A percentile compares a stretch with the other conserved stretches of the same genome.
Evolutionary conservation across 2,888 invertebrate species (phyloP).

Genomic region (Pollenia labialis): DNA sequence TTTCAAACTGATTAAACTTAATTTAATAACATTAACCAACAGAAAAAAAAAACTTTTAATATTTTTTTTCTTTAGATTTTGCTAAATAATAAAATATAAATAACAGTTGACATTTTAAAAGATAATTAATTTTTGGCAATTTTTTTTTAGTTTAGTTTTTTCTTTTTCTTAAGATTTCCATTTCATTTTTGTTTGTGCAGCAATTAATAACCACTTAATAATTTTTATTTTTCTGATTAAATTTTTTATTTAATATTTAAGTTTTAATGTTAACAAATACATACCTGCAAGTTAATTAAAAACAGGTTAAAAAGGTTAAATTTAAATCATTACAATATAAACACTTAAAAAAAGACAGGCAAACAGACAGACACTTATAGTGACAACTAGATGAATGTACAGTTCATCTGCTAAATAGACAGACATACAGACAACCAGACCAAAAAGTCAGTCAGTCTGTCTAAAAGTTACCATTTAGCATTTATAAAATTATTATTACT

Average conservation of each 20-base stretch:
- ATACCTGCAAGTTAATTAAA: conserved; percentile 63
- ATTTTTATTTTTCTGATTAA: conserved; percentile 14
- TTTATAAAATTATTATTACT: conserved; percentile 57
- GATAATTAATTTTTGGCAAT: conserved; percentile 39
- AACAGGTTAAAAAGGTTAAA: conserved; percentile 71
- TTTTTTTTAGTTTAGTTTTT: background rate
- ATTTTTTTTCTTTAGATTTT: conserved; percentile 9
- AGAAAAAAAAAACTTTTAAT: background rate
- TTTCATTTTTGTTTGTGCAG: conserved; percentile 45
- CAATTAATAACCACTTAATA: conserved; percentile 66
- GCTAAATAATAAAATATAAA: conserved; percentile 22
- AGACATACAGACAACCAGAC: conserved; percentile 25
- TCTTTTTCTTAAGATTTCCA: background rate
- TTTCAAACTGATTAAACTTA: conserved; percentile 68
- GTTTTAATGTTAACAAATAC: conserved; percentile 34
- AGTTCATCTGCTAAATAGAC: conserved; percentile 16
- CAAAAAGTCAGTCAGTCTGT: background rate
- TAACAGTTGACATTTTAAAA: conserved; percentile 61
- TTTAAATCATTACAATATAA: conserved; percentile 34
- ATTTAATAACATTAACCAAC: conserved; percentile 43
- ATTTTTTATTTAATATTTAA: background rate
- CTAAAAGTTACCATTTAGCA: background rate
- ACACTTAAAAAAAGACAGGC: background rate
- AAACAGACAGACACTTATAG: conserved; percentile 3
- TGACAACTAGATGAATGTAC: conserved; percentile 24